A percentile compares a stretch with the other conserved stretches of the same genome.
Evolutionary conservation across 1,140 invertebrate genomes (phyloP).

Genomic region (Hylyphantes graminicola): DNA sequence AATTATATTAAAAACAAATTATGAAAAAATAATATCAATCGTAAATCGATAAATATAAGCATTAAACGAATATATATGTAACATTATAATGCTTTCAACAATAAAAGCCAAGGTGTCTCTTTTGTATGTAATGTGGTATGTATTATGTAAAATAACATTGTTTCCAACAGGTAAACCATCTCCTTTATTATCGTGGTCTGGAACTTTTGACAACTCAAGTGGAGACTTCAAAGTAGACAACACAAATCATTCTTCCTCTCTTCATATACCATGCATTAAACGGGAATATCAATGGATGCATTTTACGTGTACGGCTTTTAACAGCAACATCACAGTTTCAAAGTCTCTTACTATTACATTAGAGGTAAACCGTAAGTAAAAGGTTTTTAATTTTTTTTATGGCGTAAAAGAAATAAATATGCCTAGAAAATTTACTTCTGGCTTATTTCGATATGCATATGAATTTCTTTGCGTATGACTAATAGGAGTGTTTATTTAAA

Average conservation of each 20-base stretch:
- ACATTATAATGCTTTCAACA: too few species aligned
- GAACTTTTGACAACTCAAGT: neutral
- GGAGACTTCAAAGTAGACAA: neutral
- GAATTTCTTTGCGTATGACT: too few species aligned
- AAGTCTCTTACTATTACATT: constrained; percentile 74
- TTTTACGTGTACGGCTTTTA: constrained; percentile 72
- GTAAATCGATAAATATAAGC: too few species aligned
- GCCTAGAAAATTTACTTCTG: too few species aligned
- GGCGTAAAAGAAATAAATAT: too few species aligned
- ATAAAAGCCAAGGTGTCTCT: too few species aligned
- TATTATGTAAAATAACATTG: neutral
- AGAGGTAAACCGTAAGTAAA: constrained; percentile 68
- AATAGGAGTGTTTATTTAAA: too few species aligned
- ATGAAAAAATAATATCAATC: too few species aligned
- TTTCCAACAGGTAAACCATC: constrained; percentile 19
- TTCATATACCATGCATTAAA: constrained; percentile 79
- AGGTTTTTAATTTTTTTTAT: neutral
- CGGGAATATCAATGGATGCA: constrained; percentile 82
- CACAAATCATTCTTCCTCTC: constrained; percentile 38
- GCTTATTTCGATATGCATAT: too few species aligned
- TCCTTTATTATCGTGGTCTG: constrained; percentile 11
- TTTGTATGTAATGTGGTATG: neutral
- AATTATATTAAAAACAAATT: too few species aligned
- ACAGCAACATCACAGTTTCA: constrained; percentile 64
- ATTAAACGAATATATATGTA: too few species aligned